Conservation (phyloP, 2,113 vertebrate genomes). For the Trematomus loennbergii region DNA sequence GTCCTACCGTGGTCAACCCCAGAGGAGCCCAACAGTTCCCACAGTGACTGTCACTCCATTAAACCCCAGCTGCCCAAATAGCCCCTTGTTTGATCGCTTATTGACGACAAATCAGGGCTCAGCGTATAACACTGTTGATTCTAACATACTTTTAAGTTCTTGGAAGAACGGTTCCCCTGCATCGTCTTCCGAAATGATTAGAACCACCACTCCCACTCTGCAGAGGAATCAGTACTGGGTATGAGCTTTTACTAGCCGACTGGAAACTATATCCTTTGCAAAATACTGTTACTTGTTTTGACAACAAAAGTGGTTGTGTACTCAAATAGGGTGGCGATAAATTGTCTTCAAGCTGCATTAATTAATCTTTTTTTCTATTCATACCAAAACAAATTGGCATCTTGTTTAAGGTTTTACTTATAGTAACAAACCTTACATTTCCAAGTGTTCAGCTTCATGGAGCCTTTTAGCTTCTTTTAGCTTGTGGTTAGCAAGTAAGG, state of each 20-base stretch:
- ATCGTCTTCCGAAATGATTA: constrained; percentile 83
- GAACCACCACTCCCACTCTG: constrained; percentile 85
- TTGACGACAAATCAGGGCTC: constrained; percentile 56
- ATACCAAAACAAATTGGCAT: background rate
- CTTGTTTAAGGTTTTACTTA: background rate
- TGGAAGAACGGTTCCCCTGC: constrained; percentile 84
- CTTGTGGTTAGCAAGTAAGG: too few species aligned
- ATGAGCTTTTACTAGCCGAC: constrained; percentile 66
- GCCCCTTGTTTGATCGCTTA: constrained; percentile 60
- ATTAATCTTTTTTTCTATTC: background rate
- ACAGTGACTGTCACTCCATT: constrained; percentile 89
- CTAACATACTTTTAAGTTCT: constrained; percentile 73
- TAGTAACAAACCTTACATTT: background rate
- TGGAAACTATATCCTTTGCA: background rate
- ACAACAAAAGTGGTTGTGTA: constrained; percentile 11
- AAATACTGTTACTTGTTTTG: constrained; percentile 9
- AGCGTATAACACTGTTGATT: constrained; percentile 44
- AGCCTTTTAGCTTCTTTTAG: background rate
- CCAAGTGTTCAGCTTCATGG: background rate
- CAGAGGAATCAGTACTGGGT: constrained; percentile 93
- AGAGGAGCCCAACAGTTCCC: constrained; percentile 83
- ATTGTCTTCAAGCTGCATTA: background rate
- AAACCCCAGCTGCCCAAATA: constrained; percentile 64
- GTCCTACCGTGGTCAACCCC: constrained; percentile 65
- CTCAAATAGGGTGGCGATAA: background rate